A percentile compares a stretch with the other conserved stretches of the same genome.
Conservation (phyloP, 2,797 vertebrate genomes). For the Acestrorhynchus altus region DNA sequence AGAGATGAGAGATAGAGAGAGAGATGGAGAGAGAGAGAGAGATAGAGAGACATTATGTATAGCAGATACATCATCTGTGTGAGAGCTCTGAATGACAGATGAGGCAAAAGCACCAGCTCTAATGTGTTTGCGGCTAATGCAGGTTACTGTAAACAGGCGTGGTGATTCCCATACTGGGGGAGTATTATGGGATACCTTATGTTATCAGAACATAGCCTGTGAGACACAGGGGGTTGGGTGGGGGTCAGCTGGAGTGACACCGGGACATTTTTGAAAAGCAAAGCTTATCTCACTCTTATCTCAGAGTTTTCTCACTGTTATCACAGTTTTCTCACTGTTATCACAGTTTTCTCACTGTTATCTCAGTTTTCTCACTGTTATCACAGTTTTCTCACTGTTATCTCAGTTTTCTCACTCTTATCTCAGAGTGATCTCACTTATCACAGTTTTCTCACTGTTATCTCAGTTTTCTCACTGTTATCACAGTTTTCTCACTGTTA, state of each 20-base stretch:
- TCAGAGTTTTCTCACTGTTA: no score
- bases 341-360: no score
- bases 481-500: no score
- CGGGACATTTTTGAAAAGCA: background rate
- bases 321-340: no score
- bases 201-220: background rate
- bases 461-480: no score
- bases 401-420: no score
- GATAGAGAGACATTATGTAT: slow-evolving; percentile 29
- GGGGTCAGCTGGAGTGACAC: background rate
- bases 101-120: slow-evolving; percentile 40
- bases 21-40: slow-evolving; percentile 25
- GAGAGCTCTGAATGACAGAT: slow-evolving; percentile 53
- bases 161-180: slow-evolving; percentile 32
- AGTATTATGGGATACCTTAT: slow-evolving; percentile 40
- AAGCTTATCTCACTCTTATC: background rate
- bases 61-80: slow-evolving; percentile 27
- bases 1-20: background rate
- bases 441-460: no score
- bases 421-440: no score
- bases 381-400: no score
- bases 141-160: slow-evolving; percentile 51
- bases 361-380: no score
- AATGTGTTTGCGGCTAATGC: slow-evolving; percentile 54
- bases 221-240: background rate